Base-by-base conservation (phyloP, 1,140 invertebrate species). In the Triops longicaudatus region DNA sequence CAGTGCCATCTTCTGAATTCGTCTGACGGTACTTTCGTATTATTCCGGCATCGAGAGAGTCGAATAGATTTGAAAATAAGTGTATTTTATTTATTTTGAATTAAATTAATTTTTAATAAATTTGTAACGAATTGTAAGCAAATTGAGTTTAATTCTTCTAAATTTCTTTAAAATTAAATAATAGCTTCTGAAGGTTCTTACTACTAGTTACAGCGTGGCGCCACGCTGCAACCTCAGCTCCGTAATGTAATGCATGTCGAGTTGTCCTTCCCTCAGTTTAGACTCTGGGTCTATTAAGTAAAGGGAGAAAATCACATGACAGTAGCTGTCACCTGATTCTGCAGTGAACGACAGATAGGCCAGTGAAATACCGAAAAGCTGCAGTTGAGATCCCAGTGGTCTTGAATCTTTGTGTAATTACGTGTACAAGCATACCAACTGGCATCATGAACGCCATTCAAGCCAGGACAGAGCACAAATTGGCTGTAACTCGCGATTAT, bases 401-500 rank as follows among this genome's bases (percentile, higher is more conserved):
- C 50, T 22, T 37, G 22, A 22, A 63, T 63, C n/a, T 63, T 63
- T 6, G 5, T 63, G 50, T 22, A n/a, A 63, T n/a, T n/a, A n/a
- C 17, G 17, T 63, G 50, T 22, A 14, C 10, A 63, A 63, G 50
- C 17, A 14, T 63, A 63, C 3, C 22, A 63, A 72, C 26, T 10
- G 31, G 22, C 12, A 78, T 73, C 41, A 27, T 79, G 72, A 73
- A 42, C 37, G 80, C 84, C 26, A 83, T 83, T 73, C 87, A 91
- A 84, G 91, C 90, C 76, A 81, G 82, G 77, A 88, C 88, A 83
- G 92, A 96, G 83, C 94, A 97, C 87, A 89, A 92, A 84, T 87
- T 98, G 82, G 97, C 96, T 77, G 93, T 98, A 73, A 93, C 93
- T 77, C 87, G 98, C 82, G 94, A 99, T 88, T 99, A 98, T 85